Evolutionary conservation across 2,113 vertebrate species (phyloP), one percentile per base, ranked within the genome.

Genomic region (Aldabrachelys gigantea): DNA sequence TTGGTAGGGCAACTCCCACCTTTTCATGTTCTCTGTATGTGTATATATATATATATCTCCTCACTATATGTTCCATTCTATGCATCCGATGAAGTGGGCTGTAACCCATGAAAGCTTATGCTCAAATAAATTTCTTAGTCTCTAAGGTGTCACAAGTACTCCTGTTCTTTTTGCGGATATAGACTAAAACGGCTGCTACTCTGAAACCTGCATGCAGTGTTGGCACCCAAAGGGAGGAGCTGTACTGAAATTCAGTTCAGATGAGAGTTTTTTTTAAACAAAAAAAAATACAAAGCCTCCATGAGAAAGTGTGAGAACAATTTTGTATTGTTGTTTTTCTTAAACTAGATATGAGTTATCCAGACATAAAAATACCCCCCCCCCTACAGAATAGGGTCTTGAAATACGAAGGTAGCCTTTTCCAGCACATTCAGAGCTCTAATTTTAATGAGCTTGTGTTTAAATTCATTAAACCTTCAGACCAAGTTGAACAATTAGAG

Each of bases 321-420:
- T 91, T 90, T 13, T 35, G 57, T 88, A 38, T 47, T 89, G n/a
- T 88, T 35, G 0, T 1, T 44, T 90, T 88, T 80, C 35, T 53
- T 82, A 90, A 88, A 49, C 31, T 89, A 91, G 85, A 88, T 95
- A 9, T 53, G 84, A 96, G 38, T 88, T 83, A 93, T 8, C 5
- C 22, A 54, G 75, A 89, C 84, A 24, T 38, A 38, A 75, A 75
- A 75, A 41, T 10, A 24, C 3, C 53, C 9, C 91, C 47, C 84
- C 13, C 44, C 29, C 52, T 16, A 82, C 6, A 92, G 53, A 91
- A 81, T 24, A 87, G 31, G 94, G 57, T 24, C 89, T 29, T 72
- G 57, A 90, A 91, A 41, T 49, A 93, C 93, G 38, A 89, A 25
- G 1, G 0, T 5, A 82, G 84, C n/a, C 22, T 13, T 80, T 57